Evolutionary conservation across 2,888 invertebrate species (phyloP), one percentile per base, ranked within the genome.

Genomic region (Rugalucina vietnamica): DNA sequence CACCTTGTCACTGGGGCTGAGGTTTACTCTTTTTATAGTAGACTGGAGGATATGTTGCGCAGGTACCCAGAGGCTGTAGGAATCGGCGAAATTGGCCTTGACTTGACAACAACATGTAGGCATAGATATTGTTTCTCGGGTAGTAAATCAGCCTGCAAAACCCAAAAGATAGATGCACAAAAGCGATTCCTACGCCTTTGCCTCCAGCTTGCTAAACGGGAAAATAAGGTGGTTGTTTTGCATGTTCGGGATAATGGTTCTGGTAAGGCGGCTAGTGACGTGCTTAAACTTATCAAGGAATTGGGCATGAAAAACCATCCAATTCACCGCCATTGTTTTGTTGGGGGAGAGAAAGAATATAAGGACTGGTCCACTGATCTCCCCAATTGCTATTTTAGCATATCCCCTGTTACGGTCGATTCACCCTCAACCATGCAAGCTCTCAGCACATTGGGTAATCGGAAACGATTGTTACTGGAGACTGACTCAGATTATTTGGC

Each of bases 311-410:
- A 18, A 8, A 4, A 54, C 14, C 54, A 54, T 54, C 54, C 54
- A n/a, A 54, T 54, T 54, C 54, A 54, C 54, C 54, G 54, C 21
- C 54, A 54, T 54, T 54, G 54, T 54, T 54, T 54, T 54, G 54
- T 54, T 54, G 10, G 54, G n/a, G n/a, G n/a, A n/a, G 10, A 54
- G 54, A n/a, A 54, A 12, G 54, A 21, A n/a, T 54, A 54, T 54
- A 54, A n/a, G 4, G 3, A 54, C 21, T 54, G 54, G 54, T 54
- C 14, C n/a, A 54, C 54, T 54, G 14, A 18, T 14, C n/a, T 54
- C 14, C 54, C 43, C 54, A 54, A 54, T n/a, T 54, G 54, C n/a
- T 54, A 54, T 21, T 54, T 54, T 54, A 54, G 54, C 54, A 54
- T 54, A 8, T 54, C 54, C 54, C 54, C 54, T 54, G 54, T 54